Evolutionary conservation across 1,140 invertebrate species (phyloP).

Genomic region (Mesaphorura yosii): DNA sequence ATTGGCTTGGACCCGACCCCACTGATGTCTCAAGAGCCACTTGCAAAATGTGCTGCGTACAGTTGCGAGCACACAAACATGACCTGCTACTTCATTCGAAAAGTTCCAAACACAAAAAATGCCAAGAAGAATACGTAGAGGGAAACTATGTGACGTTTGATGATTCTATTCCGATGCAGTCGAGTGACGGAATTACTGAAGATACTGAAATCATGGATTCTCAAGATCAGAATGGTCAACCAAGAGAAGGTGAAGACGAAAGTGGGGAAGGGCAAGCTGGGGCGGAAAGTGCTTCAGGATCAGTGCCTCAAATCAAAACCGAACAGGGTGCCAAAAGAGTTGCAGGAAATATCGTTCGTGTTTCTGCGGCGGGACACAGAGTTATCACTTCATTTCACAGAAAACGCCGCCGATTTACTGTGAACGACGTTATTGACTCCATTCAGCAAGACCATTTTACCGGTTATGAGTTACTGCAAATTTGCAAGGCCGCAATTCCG

Average conservation of each 20-base stretch:
- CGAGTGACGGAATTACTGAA: neutral
- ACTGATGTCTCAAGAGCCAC: conserved; percentile 9
- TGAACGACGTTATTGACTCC: conserved; percentile 11
- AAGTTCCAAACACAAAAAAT: conserved; percentile 12
- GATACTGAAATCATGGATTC: neutral
- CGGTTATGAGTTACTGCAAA: conserved; percentile 22
- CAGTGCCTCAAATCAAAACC: too few relatives aligned
- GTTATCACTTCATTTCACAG: too few relatives aligned
- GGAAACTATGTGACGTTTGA: too few relatives aligned
- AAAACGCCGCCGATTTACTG: conserved; percentile 13
- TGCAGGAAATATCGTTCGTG: too few relatives aligned
- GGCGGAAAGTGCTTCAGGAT: too few relatives aligned
- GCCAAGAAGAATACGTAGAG: neutral
- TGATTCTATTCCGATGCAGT: too few relatives aligned
- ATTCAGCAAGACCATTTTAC: conserved; percentile 20
- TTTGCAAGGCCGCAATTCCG: conserved; percentile 16
- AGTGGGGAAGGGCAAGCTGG: neutral
- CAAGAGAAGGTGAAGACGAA: neutral
- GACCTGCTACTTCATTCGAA: conserved; percentile 18
- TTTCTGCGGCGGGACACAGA: too few relatives aligned
- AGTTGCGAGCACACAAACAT: conserved; percentile 19
- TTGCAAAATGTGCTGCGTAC: conserved; percentile 14
- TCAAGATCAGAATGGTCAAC: neutral
- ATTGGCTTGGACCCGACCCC: conserved; percentile 12
- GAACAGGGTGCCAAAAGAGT: too few relatives aligned